Conservation (phyloP, 2,888 invertebrate genomes). For the Onchidella celtica region DNA sequence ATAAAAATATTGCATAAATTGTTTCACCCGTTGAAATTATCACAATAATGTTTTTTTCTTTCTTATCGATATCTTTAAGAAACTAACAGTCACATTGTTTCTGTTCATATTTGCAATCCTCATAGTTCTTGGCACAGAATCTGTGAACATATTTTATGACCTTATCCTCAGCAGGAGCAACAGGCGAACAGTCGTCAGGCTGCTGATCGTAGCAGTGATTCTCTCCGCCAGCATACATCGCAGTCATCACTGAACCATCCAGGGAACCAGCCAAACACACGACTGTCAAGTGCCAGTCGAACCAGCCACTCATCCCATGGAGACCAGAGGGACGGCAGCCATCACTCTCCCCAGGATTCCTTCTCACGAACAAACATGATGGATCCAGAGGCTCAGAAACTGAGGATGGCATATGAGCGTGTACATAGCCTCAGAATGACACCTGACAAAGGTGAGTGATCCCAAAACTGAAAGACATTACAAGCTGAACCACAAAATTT, state of each 20-base stretch:
- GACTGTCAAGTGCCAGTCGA: slow-evolving; percentile 22
- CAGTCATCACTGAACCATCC: not conserved
- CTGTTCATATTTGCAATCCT: too few relatives aligned
- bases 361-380: slow-evolving; percentile 41
- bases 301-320: not conserved
- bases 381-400: slow-evolving; percentile 53
- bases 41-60: too few relatives aligned
- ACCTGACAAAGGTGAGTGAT: slow-evolving; percentile 52
- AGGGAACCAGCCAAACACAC: slow-evolving; percentile 23
- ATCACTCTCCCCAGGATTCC: slow-evolving; percentile 1
- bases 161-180: slow-evolving; percentile 10
- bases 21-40: too few relatives aligned
- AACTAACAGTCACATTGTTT: too few relatives aligned
- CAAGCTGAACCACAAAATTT: too few relatives aligned
- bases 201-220: not conserved
- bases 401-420: slow-evolving; percentile 55
- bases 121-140: too few relatives aligned
- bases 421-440: slow-evolving; percentile 55
- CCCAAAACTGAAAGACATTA: too few relatives aligned
- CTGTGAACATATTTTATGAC: too few relatives aligned
- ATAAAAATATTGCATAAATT: too few relatives aligned
- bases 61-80: too few relatives aligned
- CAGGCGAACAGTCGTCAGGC: too few relatives aligned
- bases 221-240: not conserved
- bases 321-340: slow-evolving; percentile 6